Conservation (phyloP, 2,888 invertebrate species). For the Lamellibrachia satsuma region DNA sequence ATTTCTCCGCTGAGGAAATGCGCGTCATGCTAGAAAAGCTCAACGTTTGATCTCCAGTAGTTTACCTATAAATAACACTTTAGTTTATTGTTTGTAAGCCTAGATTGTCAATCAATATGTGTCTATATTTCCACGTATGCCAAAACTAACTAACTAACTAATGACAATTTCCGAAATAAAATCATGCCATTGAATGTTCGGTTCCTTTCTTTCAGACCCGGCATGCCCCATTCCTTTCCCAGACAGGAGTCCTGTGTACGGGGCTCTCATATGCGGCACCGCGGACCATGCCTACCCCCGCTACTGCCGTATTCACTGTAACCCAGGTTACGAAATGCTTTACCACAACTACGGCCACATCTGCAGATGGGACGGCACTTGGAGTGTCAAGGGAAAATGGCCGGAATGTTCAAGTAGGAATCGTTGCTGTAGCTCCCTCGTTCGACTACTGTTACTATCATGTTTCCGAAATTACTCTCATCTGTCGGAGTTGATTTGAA, state of each 20-base stretch:
- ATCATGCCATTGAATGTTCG: neutral
- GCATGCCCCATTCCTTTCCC: constrained; percentile 22
- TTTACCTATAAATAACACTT: too few relatives aligned
- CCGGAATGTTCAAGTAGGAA: constrained; percentile 30
- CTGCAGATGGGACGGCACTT: constrained; percentile 32
- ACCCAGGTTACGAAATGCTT: constrained; percentile 19
- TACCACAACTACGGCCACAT: constrained; percentile 19
- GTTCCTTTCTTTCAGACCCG: constrained; percentile 17
- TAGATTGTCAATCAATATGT: too few relatives aligned
- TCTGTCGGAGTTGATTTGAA: neutral
- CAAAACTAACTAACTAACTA: too few relatives aligned
- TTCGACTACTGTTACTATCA: neutral
- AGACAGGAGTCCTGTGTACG: constrained; percentile 27
- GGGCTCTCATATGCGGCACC: constrained; percentile 31
- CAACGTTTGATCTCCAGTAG: too few relatives aligned
- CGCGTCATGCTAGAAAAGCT: too few relatives aligned
- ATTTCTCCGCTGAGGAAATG: too few relatives aligned
- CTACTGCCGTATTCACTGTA: constrained; percentile 29
- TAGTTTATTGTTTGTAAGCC: too few relatives aligned
- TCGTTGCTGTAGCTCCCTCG: neutral
- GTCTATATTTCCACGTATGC: too few relatives aligned
- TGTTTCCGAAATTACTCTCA: neutral
- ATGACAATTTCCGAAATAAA: neutral
- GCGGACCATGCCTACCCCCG: neutral
- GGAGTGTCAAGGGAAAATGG: constrained; percentile 27